A percentile compares a stretch with the other conserved stretches of the same genome.
Evolutionary conservation across 2,888 invertebrate species (phyloP).

Genomic region (Hyles lineata): DNA sequence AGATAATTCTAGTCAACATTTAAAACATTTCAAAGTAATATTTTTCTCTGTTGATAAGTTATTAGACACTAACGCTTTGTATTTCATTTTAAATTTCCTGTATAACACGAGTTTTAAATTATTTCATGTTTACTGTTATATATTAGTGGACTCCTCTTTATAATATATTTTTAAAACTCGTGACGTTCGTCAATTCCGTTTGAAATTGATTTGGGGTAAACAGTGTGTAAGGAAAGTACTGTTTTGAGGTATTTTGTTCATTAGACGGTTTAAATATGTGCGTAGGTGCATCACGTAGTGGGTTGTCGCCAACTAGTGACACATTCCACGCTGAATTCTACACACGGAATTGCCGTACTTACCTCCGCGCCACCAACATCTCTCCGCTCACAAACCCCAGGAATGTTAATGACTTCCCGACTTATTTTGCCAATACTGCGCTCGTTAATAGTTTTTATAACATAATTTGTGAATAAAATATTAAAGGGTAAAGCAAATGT

Average conservation of each 20-base stretch:
- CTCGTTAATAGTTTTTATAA: slow-evolving; percentile 2
- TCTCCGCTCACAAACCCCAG: slow-evolving; percentile 45
- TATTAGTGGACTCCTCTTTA: not conserved
- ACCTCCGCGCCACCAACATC: slow-evolving; percentile 50
- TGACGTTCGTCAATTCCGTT: not conserved
- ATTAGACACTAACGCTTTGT: slow-evolving; percentile 21
- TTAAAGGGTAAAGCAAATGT: slow-evolving; percentile 41
- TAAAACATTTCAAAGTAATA: slow-evolving; percentile 48
- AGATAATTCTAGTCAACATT: not conserved
- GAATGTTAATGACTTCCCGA: slow-evolving; percentile 45
- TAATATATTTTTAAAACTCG: not conserved
- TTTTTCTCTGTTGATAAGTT: slow-evolving; percentile 38
- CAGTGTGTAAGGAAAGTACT: slow-evolving; percentile 11
- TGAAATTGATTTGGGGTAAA: not conserved
- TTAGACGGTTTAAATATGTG: slow-evolving; percentile 18
- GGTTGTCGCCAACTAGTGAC: slow-evolving; percentile 40
- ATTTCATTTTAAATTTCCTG: slow-evolving; percentile 27
- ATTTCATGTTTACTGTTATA: slow-evolving; percentile 6
- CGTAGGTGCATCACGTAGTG: slow-evolving; percentile 23
- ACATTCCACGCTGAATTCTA: slow-evolving; percentile 53
- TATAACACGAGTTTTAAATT: slow-evolving; percentile 2
- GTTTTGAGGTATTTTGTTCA: slow-evolving; percentile 11
- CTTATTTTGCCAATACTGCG: slow-evolving; percentile 16
- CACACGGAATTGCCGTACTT: slow-evolving; percentile 42
- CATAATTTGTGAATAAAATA: slow-evolving; percentile 13